Base-by-base conservation (phyloP, 2,888 invertebrate species). In the Sacculina carcini region DNA sequence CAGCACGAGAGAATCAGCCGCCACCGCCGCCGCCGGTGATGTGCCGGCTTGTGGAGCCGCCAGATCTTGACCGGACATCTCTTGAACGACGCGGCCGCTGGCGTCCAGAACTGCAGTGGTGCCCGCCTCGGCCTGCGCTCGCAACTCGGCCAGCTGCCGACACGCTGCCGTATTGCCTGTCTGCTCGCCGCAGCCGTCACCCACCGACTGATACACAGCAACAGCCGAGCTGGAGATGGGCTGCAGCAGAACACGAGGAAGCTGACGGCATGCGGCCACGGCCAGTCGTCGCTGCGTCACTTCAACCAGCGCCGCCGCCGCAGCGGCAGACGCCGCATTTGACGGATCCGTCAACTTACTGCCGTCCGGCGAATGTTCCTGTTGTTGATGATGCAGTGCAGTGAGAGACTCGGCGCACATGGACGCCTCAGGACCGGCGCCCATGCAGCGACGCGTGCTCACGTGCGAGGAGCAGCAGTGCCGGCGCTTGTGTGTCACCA, bases 401-500 rank as follows among this genome's bases (percentile, higher is more conserved):
- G 28, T 29, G 28, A 28, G 28, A 2, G 44, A 44, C 28, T 26
- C 16, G 28, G 44, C 44, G 28, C 28, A 23, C 44, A 44, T 26
- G 28, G 44, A 44, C 44, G 26, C 28, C 28, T 19, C 44, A 7
- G 44, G 44, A 2, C 44, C 44, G 16, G 2, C 6, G 28, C 44
- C 44, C 16, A 44, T 28, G 28, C 26, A 26, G 28, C 29, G 44
- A 9, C 44, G 44, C 44, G 44, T 44, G 6, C 29, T 29, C 9
- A 4, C 26, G 16, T 26, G 16, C 28, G 28, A 19, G 1, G 28
- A 48, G 23, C 29, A 39, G 44, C 56, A 56, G 63, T 79, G 89
- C 36, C 76, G 73, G 53, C 86, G 72, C 66, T 90, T 90, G 64
- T 90, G 90, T 32, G 83, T 77, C 58, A 89, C 74, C 62, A 87